Evolutionary conservation across 2,113 vertebrate species (phyloP), one percentile per base, ranked within the genome.

Genomic region (Chionomys nivalis): DNA sequence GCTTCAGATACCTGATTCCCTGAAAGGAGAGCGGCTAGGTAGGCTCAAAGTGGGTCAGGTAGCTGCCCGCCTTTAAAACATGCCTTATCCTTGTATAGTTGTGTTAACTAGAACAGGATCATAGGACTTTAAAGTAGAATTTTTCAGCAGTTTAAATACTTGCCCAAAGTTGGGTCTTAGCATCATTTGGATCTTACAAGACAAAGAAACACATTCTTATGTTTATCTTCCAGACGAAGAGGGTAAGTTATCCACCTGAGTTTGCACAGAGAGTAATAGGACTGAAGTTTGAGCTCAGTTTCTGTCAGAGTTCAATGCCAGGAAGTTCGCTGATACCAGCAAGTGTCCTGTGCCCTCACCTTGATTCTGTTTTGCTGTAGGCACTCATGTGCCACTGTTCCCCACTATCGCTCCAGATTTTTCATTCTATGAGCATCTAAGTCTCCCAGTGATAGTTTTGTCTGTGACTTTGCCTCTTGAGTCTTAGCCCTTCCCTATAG

Each of bases 131-230:
- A 58, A 58, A 21, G 58, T 21, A 65, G 75, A 63, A 16, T 26
- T 90, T 95, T 94, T 42, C 7, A 90, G 21, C 73, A 79, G 78
- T 91, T 82, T n/a, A 14, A n/a, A n/a, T 73, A 44, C 39, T n/a
- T 91, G 0, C 52, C 65, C 47, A 68, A 82, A 65, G 14, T 65
- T 85, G 65, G 28, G 7, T 12, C 12, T 61, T 75, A 36, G 21
- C 26, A 65, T 78, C 33, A 73, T n/a, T 76, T 86, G 42, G 86
- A 36, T 89, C 65, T 72, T 89, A 72, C 0, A 91, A 65, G 49
- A 58, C 23, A 66, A 65, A 58, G 39, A 26, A 76, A 66, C 36
- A 16, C 52, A 42, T 73, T 86, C 16, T 55, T 73, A 58, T 42
- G 39, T 68, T 93, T 44, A 91, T 83, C 61, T 76, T 89, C 33